Percentiles rank a stretch among this genome's conserved stretches.
These are phyloP conservation scores for Leuciscus idus DNA, from an alignment of 2,113 vertebrate genomes.

Conservation along the genomic window DNA sequence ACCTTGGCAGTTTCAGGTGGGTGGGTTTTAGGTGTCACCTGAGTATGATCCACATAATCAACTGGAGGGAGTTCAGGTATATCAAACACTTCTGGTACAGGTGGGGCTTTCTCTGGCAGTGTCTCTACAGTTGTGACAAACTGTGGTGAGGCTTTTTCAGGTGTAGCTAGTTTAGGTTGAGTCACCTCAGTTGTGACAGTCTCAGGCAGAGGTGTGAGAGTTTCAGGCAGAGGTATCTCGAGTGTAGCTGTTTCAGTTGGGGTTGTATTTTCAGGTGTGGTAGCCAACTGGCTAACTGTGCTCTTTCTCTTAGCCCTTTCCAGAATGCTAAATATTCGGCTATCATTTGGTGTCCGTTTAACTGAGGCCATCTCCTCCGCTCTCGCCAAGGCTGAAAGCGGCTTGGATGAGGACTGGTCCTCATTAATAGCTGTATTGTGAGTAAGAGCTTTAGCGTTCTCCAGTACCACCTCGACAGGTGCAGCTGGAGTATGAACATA, in stretches of 20 bases:
- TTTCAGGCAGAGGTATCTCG: slow-evolving; percentile 42
- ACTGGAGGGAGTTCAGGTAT: slow-evolving; percentile 59
- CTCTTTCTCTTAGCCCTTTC: slow-evolving; percentile 71
- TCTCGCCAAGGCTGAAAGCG: slow-evolving; percentile 62
- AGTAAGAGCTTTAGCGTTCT: background rate
- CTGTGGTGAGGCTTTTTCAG: slow-evolving; percentile 49
- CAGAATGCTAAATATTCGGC: slow-evolving; percentile 69
- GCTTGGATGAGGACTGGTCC: background rate
- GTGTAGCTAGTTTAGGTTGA: slow-evolving; percentile 51
- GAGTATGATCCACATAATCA: slow-evolving; percentile 61
- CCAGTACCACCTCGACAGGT: slow-evolving; percentile 16
- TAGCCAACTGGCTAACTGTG: background rate
- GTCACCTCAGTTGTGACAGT: slow-evolving; percentile 1
- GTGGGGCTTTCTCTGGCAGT: slow-evolving; percentile 39
- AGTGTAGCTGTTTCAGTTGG: background rate
- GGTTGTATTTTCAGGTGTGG: slow-evolving; percentile 6
- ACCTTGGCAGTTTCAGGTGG: slow-evolving; percentile 41
- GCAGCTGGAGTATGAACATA: background rate
- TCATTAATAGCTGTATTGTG: background rate
- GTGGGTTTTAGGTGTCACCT: background rate
- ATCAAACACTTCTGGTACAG: background rate
- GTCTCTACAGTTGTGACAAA: slow-evolving; percentile 53
- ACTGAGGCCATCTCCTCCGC: slow-evolving; percentile 63
- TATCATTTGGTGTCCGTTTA: slow-evolving; percentile 62
- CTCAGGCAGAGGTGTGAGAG: slow-evolving; percentile 34